These are phyloP conservation scores for Cyclophora albipunctata DNA, from an alignment of 2,888 invertebrate genomes.

Conservation along the genomic window DNA sequence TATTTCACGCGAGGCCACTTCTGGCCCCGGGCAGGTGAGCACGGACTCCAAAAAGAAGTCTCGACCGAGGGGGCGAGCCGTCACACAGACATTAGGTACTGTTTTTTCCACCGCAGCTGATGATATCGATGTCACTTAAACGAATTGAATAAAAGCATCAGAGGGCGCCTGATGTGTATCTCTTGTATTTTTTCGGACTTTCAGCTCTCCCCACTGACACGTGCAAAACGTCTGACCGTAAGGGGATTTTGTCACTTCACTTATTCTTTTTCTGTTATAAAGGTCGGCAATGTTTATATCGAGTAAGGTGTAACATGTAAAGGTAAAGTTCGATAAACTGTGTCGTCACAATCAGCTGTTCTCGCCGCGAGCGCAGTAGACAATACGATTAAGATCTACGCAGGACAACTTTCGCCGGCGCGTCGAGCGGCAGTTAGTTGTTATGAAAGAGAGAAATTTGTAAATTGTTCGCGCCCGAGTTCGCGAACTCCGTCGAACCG, in stretches of 20 bases:
- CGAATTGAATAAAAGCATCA: conserved; percentile 69
- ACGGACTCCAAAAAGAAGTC: conserved; percentile 60
- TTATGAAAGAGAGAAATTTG: conserved; percentile 78
- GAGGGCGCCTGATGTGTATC: conserved; percentile 46
- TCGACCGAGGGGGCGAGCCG: conserved; percentile 43
- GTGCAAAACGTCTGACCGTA: conserved; percentile 26
- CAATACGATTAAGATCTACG: conserved; percentile 77
- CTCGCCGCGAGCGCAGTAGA: conserved; percentile 72
- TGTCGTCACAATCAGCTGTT: conserved; percentile 71
- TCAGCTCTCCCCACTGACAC: conserved; percentile 24
- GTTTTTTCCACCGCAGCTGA: conserved; percentile 64
- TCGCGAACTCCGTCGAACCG: conserved; percentile 76
- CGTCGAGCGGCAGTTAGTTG: conserved; percentile 76
- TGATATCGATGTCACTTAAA: conserved; percentile 74
- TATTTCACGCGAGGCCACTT: conserved; percentile 52
- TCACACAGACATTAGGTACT: conserved; percentile 49
- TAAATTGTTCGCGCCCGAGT: conserved; percentile 77
- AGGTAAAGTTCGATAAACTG: conserved; percentile 57
- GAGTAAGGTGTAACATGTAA: conserved; percentile 40
- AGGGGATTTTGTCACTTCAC: conserved; percentile 13
- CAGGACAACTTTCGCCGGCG: conserved; percentile 76
- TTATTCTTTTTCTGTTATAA: conserved; percentile 10
- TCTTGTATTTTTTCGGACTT: conserved; percentile 25
- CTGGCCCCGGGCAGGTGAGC: conserved; percentile 57
- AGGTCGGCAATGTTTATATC: conserved; percentile 12